These are phyloP conservation scores for Dryocosmus kuriphilus DNA, from an alignment of 2,888 invertebrate species.

Conservation along the genomic window DNA sequence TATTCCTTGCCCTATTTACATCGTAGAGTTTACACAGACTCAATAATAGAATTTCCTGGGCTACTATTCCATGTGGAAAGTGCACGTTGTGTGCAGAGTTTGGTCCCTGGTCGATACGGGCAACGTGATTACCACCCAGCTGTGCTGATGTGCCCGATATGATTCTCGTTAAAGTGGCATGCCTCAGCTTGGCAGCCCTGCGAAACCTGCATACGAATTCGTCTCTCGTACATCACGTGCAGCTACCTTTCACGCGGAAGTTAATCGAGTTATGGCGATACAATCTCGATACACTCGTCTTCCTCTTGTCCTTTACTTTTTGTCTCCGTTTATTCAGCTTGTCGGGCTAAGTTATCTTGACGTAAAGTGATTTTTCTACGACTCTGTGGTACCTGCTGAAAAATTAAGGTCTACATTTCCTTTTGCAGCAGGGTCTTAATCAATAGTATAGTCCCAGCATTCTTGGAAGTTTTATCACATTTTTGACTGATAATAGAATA, in stretches of 20 bases:
- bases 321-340: not conserved
- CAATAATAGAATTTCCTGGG: not conserved
- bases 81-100: not conserved
- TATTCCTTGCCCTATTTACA: conserved; percentile 4
- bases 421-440: no score
- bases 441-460: no score
- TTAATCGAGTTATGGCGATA: conserved; percentile 48
- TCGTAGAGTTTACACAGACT: not conserved
- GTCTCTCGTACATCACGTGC: conserved; percentile 57
- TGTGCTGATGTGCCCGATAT: conserved; percentile 59
- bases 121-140: conserved; percentile 65
- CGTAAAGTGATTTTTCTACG: not conserved
- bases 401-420: no score
- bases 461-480: no score
- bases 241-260: conserved; percentile 59
- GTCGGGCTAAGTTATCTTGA: not conserved
- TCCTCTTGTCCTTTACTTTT: conserved; percentile 33
- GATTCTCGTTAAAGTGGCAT: conserved; percentile 68
- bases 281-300: conserved; percentile 62
- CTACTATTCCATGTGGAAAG: conserved; percentile 6
- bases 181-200: conserved; percentile 58
- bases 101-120: conserved; percentile 60
- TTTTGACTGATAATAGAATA: no score
- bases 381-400: not conserved
- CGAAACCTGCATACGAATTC: conserved; percentile 60